Conservation (phyloP, 2,888 invertebrate species). For the Drosophila aldrichi region DNA sequence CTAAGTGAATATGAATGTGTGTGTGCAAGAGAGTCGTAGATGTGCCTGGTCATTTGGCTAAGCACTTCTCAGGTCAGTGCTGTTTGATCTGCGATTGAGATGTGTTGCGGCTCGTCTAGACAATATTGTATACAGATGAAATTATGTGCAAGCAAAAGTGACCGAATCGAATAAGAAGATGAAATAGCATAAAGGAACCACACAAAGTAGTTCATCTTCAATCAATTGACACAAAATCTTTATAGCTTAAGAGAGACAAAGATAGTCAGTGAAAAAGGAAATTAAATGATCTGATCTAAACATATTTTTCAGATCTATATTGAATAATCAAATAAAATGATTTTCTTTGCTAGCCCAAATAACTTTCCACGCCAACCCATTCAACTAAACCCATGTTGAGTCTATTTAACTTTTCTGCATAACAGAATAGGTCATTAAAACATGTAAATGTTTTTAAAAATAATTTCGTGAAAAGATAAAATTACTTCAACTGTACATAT, state of each 20-base stretch:
- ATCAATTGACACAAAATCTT: background rate
- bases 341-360: too few relatives aligned
- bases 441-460: background rate
- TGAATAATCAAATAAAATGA: too few relatives aligned
- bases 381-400: too few relatives aligned
- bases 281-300: background rate
- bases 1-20: background rate
- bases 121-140: background rate
- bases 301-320: background rate
- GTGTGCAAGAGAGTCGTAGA: background rate
- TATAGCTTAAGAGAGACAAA: background rate
- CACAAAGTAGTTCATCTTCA: background rate
- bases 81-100: background rate
- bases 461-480: background rate
- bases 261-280: background rate
- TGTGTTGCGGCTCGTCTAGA: background rate
- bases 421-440: background rate
- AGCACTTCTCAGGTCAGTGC: background rate
- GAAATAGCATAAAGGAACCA: too few relatives aligned
- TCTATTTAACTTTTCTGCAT: too few relatives aligned
- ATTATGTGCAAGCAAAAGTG: background rate
- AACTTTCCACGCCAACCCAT: too few relatives aligned
- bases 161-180: too few relatives aligned
- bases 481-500: background rate
- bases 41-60: background rate